A percentile compares a stretch with the other conserved stretches of the same genome.
These are phyloP conservation scores for Labia minor DNA, from an alignment of 2,888 invertebrate genomes.

Conservation along the genomic window DNA sequence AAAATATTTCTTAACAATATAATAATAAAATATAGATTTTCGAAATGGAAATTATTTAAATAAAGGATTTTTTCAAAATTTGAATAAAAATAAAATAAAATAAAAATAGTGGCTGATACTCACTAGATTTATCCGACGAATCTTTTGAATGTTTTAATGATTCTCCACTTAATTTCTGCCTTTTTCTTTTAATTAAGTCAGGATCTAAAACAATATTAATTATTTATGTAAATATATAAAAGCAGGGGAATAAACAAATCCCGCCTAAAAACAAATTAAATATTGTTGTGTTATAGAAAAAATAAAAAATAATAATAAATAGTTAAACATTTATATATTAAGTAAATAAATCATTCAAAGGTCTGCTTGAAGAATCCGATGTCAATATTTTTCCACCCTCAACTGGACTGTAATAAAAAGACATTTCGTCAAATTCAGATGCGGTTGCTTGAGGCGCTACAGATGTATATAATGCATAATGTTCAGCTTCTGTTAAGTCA, in stretches of 20 bases:
- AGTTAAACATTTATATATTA: no score
- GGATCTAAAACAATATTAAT: constrained; percentile 45
- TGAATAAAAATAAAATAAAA: not conserved
- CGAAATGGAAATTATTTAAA: not conserved
- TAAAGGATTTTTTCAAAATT: no score
- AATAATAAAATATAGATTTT: not conserved
- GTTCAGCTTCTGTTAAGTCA: constrained; percentile 76
- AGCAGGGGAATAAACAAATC: constrained; percentile 25
- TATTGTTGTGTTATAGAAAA: constrained; percentile 24
- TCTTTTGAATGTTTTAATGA: constrained; percentile 39
- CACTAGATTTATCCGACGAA: constrained; percentile 22
- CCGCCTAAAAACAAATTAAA: constrained; percentile 26
- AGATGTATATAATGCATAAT: constrained; percentile 76
- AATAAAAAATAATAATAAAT: constrained; percentile 19
- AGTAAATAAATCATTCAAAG: constrained; percentile 21
- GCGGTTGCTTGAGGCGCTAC: constrained; percentile 76
- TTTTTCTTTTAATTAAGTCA: constrained; percentile 47
- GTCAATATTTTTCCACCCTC: constrained; percentile 60
- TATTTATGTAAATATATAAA: constrained; percentile 27
- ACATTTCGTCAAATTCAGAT: constrained; percentile 80
- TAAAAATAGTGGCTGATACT: constrained; percentile 23
- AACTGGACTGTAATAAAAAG: constrained; percentile 74
- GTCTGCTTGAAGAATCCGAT: not conserved
- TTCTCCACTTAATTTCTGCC: constrained; percentile 43
- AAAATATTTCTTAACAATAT: no score